Evolutionary conservation across 2,113 vertebrate genomes (phyloP), one percentile per base, ranked within the genome.

Genomic region (Saguinus midas): DNA sequence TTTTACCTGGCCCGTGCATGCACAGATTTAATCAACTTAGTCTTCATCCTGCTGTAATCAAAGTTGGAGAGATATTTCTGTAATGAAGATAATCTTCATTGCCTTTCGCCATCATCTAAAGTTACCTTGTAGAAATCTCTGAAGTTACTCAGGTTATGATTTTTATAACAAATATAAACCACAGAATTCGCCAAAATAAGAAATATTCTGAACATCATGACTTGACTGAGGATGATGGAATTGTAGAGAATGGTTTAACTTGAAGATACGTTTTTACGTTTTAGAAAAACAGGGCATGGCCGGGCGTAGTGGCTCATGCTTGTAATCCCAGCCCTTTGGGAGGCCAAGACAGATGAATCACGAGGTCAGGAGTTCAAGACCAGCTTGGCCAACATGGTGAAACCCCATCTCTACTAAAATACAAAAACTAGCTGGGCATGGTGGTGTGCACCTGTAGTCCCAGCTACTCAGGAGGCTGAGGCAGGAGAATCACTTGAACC

Each of bases 51-150:
- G 20, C 13, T 90, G 21, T 83, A 80, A 90, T 68, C 29, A 25
- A 55, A 85, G 55, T 78, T 93, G 57, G 72, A 48, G 83, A 85
- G 90, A 37, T 76, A 32, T 45, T 91, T 93, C 57, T 79, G 37
- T 93, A 86, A 82, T 79, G 81, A 92, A 93, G 45, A 64, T 90
- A 48, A 50, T 85, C 81, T 87, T 93, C 37, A 35, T 87, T 80
- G 10, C 75, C 52, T 72, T 88, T 87, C 37, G 13, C 85, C 81
- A 1, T 57, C 87, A 43, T 61, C 32, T 88, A n/a, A 92, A 64
- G 57, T 91, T 75, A 72, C 27, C 55, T 88, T 93, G 50, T 21
- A 88, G 45, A 81, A 45, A 11, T 79, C 73, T 85, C 1, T 90
- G 50, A 78, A 91, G 17, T 81, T 80, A 81, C 27, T 92, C 70